Base-by-base conservation (phyloP, 2,797 vertebrate species). In the Chelon auratus region DNA sequence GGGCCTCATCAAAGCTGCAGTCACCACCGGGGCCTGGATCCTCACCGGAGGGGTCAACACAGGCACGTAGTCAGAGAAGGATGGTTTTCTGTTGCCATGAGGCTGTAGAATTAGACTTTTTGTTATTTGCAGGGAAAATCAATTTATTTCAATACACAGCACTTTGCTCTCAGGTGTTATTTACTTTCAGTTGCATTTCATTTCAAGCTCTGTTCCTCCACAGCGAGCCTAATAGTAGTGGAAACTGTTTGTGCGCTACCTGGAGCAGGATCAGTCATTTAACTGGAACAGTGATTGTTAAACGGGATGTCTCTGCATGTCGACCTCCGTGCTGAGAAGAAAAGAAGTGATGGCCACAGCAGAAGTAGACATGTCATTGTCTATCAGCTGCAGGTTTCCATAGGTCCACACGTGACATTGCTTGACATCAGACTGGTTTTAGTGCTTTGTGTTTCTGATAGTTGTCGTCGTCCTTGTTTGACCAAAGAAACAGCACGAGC, bases 21-120 rank as follows among this genome's bases (percentile, higher is more conserved):
- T 99, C 82, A 99, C 98, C 87, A 99, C 98, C 0, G 98, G 98
- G 84, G 98, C 98, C 89, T 99, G 98, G 98, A 99, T 99, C 85
- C 93, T 99, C 94, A 99, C 98, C 26, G 98, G 97, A 90, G 98
- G 98, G 62, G 97, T 99, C 81, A 98, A 99, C 90, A 97, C 98
- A 89, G 98, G 98, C 96, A 92, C 87, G 82, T 42, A 40, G 50
- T 47, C 33, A 15, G 33, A 75, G 26, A 62, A 17, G 8, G 6
- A n/a, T n/a, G n/a, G n/a, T 50, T 24, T 24, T 24, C 24, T 24
- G 24, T 24, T 24, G 2, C 24, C 24, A 24, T 24, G 24, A 24
- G 24, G 24, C 24, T 24, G 24, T 24, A 24, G 17, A 17, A 45
- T 17, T 45, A 37, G 55, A 43, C 39, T n/a, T 64, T 15, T 17